A percentile compares a stretch with the other conserved stretches of the same genome.
Conservation (phyloP, 2,797 vertebrate species). For the Gastrophryne carolinensis region DNA sequence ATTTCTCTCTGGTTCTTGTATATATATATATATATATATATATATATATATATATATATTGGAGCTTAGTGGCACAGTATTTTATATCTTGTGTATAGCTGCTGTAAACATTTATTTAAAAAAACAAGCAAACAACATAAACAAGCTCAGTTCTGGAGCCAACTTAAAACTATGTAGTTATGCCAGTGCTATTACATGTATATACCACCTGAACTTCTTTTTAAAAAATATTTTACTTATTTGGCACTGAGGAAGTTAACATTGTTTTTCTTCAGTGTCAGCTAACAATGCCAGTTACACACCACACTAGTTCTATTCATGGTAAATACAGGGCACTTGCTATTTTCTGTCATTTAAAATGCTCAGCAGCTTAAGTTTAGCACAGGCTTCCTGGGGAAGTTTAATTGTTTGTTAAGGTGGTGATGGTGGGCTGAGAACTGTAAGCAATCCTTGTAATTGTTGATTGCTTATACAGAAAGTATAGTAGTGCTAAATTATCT, state of each 20-base stretch:
- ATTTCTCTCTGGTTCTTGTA: too few species aligned
- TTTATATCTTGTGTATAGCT: too few species aligned
- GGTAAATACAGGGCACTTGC: constrained; percentile 5
- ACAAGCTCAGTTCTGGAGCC: too few species aligned
- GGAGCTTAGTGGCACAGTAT: too few species aligned
- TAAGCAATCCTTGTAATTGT: constrained; percentile 58
- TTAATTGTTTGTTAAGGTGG: constrained; percentile 44
- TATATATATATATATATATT: too few species aligned
- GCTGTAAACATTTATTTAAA: too few species aligned
- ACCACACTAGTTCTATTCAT: constrained; percentile 3
- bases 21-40: too few species aligned
- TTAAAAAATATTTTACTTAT: not conserved
- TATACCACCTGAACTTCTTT: too few species aligned
- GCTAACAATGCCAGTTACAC: not conserved
- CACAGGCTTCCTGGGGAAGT: constrained; percentile 32
- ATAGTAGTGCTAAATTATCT: constrained; percentile 52
- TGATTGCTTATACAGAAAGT: constrained; percentile 55
- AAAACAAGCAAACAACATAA: too few species aligned
- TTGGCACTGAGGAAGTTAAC: not conserved
- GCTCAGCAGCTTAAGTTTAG: constrained; percentile 32
- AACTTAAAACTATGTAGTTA: too few species aligned
- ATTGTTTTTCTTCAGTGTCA: not conserved
- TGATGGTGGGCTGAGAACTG: constrained; percentile 39
- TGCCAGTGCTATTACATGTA: too few species aligned
- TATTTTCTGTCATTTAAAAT: constrained; percentile 28